Evolutionary conservation across 2,113 vertebrate species (phyloP).

Genomic region (Aleadryas rufinucha): DNA sequence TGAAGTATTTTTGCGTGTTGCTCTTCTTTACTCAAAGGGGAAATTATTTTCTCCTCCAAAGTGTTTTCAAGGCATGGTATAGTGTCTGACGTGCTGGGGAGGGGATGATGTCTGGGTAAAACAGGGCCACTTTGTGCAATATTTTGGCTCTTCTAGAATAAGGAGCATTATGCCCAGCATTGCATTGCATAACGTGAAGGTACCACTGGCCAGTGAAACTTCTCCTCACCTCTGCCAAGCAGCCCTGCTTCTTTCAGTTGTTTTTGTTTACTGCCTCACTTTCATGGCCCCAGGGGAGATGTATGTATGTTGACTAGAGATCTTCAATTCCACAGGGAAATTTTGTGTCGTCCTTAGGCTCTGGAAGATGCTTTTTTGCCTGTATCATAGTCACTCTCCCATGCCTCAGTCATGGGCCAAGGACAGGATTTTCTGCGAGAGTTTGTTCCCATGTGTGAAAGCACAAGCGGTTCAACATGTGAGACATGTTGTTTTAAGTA

Average conservation of each 20-base stretch:
- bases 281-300: not conserved
- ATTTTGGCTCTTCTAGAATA: conserved; percentile 39
- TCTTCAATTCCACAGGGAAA: not conserved
- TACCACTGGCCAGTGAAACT: not conserved
- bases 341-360: fast-evolving
- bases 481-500: not conserved
- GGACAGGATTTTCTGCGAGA: not conserved
- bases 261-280: not conserved
- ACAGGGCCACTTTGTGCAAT: conserved; percentile 42
- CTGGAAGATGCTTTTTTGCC: fast-evolving
- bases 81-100: not conserved
- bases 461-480: not conserved
- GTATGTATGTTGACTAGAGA: not conserved
- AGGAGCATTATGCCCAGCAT: not conserved
- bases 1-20: not conserved
- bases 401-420: not conserved
- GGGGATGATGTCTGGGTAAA: not conserved
- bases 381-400: not conserved
- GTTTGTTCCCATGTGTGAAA: not conserved
- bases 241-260: not conserved
- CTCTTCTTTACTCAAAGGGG: not conserved
- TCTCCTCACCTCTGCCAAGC: not conserved
- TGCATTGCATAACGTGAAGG: not conserved
- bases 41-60: conserved; percentile 2
- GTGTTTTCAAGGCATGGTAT: conserved; percentile 10